Conservation (phyloP, 2,797 vertebrate genomes). For the Limnodromus scolopaceus region DNA sequence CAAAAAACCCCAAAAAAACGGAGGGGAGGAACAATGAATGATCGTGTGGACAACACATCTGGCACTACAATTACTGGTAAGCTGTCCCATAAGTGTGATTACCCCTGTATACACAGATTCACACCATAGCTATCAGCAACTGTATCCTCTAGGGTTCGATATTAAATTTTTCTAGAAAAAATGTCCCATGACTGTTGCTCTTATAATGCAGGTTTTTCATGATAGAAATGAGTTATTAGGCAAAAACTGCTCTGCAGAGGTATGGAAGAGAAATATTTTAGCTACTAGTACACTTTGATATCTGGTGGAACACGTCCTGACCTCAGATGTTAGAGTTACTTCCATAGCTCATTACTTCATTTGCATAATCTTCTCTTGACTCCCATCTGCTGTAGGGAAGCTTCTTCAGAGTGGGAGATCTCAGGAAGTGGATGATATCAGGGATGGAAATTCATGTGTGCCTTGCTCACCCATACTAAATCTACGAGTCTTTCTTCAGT, state of each 20-base stretch:
- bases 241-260: background rate
- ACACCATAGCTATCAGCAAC: background rate
- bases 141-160: background rate
- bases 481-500: background rate
- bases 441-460: background rate
- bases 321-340: background rate
- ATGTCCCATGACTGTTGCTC: background rate
- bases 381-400: background rate
- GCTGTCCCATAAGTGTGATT: background rate
- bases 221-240: background rate
- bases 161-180: background rate
- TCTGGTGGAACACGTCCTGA: background rate
- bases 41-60: background rate
- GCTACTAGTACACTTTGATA: background rate
- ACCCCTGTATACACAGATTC: background rate
- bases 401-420: background rate
- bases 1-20: fast-evolving
- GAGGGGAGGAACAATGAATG: background rate
- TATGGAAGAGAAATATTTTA: background rate
- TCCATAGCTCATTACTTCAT: background rate
- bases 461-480: background rate
- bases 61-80: background rate
- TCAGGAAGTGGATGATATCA: background rate
- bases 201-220: background rate
- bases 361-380: background rate